phyloP scores from a whole-genome alignment of 2,113 vertebrate genomes.

The Acrocephalus arundinaceus region DNA sequence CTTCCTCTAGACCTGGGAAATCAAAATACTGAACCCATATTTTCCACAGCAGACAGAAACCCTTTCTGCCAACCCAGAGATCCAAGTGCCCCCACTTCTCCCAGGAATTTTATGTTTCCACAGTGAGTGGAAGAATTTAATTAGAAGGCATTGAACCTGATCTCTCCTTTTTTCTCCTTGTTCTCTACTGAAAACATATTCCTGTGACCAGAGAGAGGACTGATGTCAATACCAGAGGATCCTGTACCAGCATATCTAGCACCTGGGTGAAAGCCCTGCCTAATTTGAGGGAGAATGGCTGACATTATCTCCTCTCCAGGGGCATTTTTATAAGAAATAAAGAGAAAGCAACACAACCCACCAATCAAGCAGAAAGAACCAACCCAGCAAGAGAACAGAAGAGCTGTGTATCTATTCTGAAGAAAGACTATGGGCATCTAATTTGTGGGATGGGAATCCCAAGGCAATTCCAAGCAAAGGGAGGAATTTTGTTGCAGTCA shows the following conservation, averaged over 20 bases:
- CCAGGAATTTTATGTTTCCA: not conserved
- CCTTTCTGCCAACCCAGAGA: not conserved
- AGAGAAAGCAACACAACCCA: not conserved
- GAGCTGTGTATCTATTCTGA: not conserved
- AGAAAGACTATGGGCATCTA: not conserved
- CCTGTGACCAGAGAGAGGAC: not conserved
- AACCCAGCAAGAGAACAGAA: not conserved
- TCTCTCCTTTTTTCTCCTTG: not conserved
- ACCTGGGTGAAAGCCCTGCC: not conserved
- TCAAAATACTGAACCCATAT: not conserved
- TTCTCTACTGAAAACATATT: not conserved
- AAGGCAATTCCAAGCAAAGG: not conserved
- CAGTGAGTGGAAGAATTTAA: not conserved
- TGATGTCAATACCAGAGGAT: not conserved
- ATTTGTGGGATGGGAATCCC: not conserved
- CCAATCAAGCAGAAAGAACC: not conserved
- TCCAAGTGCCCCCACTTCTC: not conserved
- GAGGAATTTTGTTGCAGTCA: not conserved
- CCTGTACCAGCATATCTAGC: not conserved
- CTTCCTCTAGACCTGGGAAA: not conserved
- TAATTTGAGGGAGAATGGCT: not conserved
- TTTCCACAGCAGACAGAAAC: not conserved
- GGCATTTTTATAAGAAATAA: not conserved
- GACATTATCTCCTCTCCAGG: not conserved
- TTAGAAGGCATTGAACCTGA: not conserved